Evolutionary conservation across 2,797 vertebrate genomes (phyloP).

Genomic region (Psittacula derbiana): DNA sequence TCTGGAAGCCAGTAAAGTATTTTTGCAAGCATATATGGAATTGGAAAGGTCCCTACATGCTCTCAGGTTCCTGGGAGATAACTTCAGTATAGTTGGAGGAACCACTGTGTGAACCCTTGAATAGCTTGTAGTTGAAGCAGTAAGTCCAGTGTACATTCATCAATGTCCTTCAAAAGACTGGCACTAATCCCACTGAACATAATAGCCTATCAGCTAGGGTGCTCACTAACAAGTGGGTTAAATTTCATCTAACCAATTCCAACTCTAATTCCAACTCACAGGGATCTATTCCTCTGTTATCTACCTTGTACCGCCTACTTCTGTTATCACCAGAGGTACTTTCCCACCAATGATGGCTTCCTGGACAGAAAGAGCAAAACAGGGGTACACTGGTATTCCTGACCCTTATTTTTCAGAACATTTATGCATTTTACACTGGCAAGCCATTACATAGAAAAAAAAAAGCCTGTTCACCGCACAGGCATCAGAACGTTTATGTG

Average conservation of each 20-base stretch:
- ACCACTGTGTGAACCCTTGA: neutral
- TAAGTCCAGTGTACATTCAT: neutral
- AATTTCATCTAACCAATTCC: neutral
- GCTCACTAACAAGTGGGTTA: neutral
- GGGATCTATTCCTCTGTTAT: neutral
- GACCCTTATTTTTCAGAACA: neutral
- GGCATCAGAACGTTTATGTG: neutral
- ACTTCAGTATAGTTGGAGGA: neutral
- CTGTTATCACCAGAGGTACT: neutral
- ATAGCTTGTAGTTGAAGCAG: rapidly evolving
- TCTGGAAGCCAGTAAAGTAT: neutral
- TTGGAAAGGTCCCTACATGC: neutral
- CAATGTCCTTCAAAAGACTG: neutral
- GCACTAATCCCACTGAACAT: neutral
- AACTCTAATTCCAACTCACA: neutral
- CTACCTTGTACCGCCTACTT: neutral
- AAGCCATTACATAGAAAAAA: neutral
- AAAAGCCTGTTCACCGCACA: neutral
- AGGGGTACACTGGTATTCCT: neutral
- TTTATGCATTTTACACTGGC: neutral
- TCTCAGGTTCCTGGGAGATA: neutral
- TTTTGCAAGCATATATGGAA: neutral
- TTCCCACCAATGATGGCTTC: neutral
- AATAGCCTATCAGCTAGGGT: neutral
- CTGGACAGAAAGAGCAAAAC: neutral